Percentiles rank a stretch among this genome's conserved stretches.
Evolutionary conservation across 2,888 invertebrate genomes (phyloP).

Genomic region (Phortica magna): DNA sequence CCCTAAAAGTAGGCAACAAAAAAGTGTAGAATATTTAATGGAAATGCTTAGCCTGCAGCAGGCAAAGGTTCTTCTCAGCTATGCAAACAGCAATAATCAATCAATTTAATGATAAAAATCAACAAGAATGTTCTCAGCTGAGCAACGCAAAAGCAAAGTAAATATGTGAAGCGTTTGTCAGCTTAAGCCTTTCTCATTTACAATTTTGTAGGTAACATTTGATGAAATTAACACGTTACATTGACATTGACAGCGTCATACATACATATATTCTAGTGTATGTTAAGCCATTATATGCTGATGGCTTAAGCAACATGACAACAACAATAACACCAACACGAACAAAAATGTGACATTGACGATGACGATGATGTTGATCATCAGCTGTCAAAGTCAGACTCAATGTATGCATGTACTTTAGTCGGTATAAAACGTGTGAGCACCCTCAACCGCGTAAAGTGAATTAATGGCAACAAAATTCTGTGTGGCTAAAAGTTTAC

Average conservation of each 20-base stretch:
- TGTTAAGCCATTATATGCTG: constrained; percentile 8
- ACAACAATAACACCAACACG: background rate
- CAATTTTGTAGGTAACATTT: constrained; percentile 50
- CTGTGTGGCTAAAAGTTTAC: background rate
- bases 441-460: background rate
- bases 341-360: background rate
- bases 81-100: background rate
- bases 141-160: background rate
- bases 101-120: background rate
- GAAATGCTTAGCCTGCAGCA: too few relatives aligned
- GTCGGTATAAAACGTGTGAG: background rate
- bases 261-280: constrained; percentile 39
- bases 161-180: background rate
- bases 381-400: background rate
- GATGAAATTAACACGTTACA: constrained; percentile 73
- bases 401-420: background rate
- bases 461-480: background rate
- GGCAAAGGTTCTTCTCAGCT: too few relatives aligned
- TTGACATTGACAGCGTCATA: constrained; percentile 73
- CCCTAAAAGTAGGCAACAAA: background rate
- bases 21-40: background rate
- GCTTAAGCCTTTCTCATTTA: background rate
- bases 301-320: background rate
- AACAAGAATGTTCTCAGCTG: background rate
- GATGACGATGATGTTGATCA: background rate